Percentiles rank a stretch among this genome's conserved stretches.
Conservation (phyloP, 1,140 invertebrate species). For the Stegodyphus dumicola region DNA sequence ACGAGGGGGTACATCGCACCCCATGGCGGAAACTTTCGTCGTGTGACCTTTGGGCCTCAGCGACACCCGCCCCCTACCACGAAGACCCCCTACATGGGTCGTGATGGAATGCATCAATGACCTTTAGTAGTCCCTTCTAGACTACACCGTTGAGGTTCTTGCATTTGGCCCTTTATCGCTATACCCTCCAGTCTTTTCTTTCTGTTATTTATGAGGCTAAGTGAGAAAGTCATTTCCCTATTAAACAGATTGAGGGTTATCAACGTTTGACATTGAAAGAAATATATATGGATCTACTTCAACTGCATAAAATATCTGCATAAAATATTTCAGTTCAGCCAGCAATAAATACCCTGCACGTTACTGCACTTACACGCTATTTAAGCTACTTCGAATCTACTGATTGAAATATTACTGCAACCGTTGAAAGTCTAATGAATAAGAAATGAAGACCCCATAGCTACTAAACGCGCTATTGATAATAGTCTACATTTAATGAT, state of each 20-base stretch:
- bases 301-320: not conserved
- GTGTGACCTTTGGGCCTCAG: conserved; percentile 31
- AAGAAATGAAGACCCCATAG: too few species aligned
- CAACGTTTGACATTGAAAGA: not conserved
- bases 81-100: conserved; percentile 18
- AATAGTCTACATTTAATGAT: too few species aligned
- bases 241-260: not conserved
- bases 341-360: too few species aligned
- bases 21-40: conserved; percentile 48
- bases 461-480: too few species aligned
- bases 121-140: conserved; percentile 1
- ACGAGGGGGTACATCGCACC: conserved; percentile 38
- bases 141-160: too few species aligned
- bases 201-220: not conserved
- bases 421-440: too few species aligned
- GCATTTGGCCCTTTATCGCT: conserved; percentile 36
- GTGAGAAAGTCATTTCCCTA: conserved; percentile 10
- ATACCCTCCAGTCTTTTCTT: not conserved
- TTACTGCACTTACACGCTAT: too few species aligned
- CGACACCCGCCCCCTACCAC: not conserved
- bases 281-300: not conserved
- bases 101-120: conserved; percentile 40
- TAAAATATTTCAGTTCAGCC: not conserved
- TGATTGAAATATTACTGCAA: too few species aligned
- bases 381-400: too few species aligned